Percentiles rank a stretch among this genome's conserved stretches.
phyloP scores from a whole-genome alignment of 1,140 invertebrate genomes.

The Lucilia sericata region DNA sequence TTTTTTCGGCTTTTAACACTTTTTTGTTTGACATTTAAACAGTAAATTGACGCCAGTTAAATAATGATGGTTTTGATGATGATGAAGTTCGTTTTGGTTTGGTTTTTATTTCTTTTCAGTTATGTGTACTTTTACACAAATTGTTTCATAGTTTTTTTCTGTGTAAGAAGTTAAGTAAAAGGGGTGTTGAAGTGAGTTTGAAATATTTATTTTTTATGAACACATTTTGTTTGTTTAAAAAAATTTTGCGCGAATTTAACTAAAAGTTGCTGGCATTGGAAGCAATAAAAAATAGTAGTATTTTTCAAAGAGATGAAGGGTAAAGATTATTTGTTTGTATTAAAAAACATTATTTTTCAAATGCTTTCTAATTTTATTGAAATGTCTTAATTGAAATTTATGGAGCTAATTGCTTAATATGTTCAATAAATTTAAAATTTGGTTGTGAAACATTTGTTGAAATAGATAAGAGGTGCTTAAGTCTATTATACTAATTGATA shows the following conservation, averaged over 20 bases:
- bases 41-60: constrained; percentile 68
- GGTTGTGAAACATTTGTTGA: no score
- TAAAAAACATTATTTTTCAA: not conserved
- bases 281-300: not conserved
- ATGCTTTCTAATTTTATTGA: not conserved
- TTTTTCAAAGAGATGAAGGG: not conserved
- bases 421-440: no score
- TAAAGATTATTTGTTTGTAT: not conserved
- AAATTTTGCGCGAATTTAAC: constrained; percentile 1
- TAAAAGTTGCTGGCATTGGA: constrained; percentile 6
- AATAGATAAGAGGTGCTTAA: no score
- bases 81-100: constrained; percentile 1
- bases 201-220: not conserved
- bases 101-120: not conserved
- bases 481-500: no score
- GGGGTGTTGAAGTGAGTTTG: not conserved
- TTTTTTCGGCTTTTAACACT: constrained; percentile 64
- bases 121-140: not conserved
- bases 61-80: constrained; percentile 52
- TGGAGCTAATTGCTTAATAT: not conserved
- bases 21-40: constrained; percentile 68
- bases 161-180: not conserved
- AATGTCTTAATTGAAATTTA: constrained; percentile 39
- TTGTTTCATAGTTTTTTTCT: not conserved
- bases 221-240: not conserved